These are phyloP conservation scores for Tenthredo mesomela DNA, from an alignment of 2,888 invertebrate species.

Conservation along the genomic window DNA sequence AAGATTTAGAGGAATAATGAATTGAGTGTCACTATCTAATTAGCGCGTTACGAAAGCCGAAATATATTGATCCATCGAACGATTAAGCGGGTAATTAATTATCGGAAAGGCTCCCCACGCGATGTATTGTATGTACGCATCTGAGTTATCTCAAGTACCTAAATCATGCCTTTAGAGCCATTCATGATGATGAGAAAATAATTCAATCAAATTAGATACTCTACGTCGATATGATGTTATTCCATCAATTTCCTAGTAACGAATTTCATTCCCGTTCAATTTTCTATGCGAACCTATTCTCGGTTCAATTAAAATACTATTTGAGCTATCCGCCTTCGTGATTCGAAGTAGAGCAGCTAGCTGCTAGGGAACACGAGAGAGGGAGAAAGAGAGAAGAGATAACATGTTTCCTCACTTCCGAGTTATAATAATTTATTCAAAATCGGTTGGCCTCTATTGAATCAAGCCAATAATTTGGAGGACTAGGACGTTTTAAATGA, in stretches of 20 bases:
- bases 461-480: not conserved
- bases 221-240: not conserved
- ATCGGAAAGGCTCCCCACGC: conserved; percentile 33
- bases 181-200: not conserved
- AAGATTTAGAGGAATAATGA: not conserved
- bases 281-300: not conserved
- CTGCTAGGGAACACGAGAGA: not conserved
- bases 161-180: not conserved
- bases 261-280: not conserved
- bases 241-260: not conserved
- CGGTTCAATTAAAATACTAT: not conserved
- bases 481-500: conserved; percentile 2
- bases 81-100: conserved; percentile 26
- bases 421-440: conserved; percentile 18
- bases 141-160: not conserved
- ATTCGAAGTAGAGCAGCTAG: not conserved
- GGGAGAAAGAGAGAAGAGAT: not conserved
- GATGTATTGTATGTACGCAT: not conserved
- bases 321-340: not conserved
- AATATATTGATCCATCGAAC: conserved; percentile 17
- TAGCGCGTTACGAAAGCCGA: not conserved
- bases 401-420: not conserved
- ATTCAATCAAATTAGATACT: conserved; percentile 4
- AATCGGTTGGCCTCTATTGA: not conserved
- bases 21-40: not conserved